Evolutionary conservation across 2,888 invertebrate species (phyloP), one percentile per base, ranked within the genome.

Genomic region (Andrena chrysosceles): DNA sequence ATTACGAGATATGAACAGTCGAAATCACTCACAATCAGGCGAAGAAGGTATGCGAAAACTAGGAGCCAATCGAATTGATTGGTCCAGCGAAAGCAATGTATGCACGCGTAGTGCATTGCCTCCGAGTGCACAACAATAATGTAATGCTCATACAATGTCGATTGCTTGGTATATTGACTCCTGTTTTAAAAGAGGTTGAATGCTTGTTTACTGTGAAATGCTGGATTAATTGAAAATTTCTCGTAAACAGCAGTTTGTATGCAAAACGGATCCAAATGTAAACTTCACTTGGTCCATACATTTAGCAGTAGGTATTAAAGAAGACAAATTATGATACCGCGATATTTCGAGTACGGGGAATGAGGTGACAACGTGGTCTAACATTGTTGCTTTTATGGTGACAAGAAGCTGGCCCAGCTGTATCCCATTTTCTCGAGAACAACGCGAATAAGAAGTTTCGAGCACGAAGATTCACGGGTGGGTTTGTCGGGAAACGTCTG

Each of bases 101-200:
- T n/a, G 54, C 20, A 16, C 31, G 26, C 59, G 2, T 8, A 13
- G 48, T 60, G 62, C 48, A 56, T 78, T 75, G 52, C n/a, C 75
- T 33, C 33, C n/a, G 42, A 64, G 16, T 8, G 68, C 42, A 49
- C 56, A 33, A 16, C 49, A 76, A 69, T 63, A 76, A 68, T 59
- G 13, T 26, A 48, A 13, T 60, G 33, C 26, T 31, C 29, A 69
- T 33, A 33, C 29, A 26, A 31, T 10, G 42, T n/a, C 31, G 20
- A 73, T 49, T 33, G 2, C 49, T 20, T 1, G 59, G 66, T 35
- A 7, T 67, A 74, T 77, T 48, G 72, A 77, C 35, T 29, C 56
- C 48, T 35, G 49, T 33, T 48, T 29, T 48, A 59, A 16, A 20
- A 26, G 2, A 10, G 26, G 42, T 73, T 5, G 13, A 35, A n/a